Base-by-base conservation (phyloP, 2,797 vertebrate genomes). In the Melanotaenia parkinsoni region DNA sequence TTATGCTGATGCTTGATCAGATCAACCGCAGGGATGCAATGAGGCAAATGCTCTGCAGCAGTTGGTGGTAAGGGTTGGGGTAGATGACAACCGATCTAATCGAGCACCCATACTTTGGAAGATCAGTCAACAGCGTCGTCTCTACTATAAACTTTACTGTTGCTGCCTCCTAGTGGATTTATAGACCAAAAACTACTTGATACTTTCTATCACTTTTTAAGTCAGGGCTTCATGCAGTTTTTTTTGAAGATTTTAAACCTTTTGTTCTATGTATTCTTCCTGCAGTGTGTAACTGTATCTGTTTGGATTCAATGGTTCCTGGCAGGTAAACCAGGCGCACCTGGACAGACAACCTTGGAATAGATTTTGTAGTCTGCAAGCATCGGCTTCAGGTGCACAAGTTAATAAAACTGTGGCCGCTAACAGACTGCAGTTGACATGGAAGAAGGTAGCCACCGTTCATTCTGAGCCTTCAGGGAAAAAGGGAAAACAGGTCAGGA, bases 101-200 rank as follows among this genome's bases (percentile, higher is more conserved):
- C 26, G 33, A 83, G 26, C 63, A 68, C 22, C 11, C 50, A 47
- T 35, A 18, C 66, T 68, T 57, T 16, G 43, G 58, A 50, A 65
- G 69, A 61, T 84, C 80, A 61, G 38, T 84, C 80, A 79, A 63
- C 74, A 59, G 68, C 38, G 59, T 84, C 73, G 59, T 84, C 79
- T 88, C 82, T 77, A 83, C 81, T 18, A 64, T 80, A 70, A 72
- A 79, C 73, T 80, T 76, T 22, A 73, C 51, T 60, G 12, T 63
- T 88, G 83, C 81, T 57, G 86, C 88, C 89, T 80, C 87, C 88
- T 89, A 64, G 85, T n/a, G 89, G 85, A 75, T 79, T 65, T 65
- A 72, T 53, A 37, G 51, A 14, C 50, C 56, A 62, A 22, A 30
- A 76, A 74, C 26, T 16, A 40, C 3, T 22, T 62, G 16, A 47